Conservation (phyloP, 2,113 vertebrate species). For the Dipodomys spectabilis region DNA sequence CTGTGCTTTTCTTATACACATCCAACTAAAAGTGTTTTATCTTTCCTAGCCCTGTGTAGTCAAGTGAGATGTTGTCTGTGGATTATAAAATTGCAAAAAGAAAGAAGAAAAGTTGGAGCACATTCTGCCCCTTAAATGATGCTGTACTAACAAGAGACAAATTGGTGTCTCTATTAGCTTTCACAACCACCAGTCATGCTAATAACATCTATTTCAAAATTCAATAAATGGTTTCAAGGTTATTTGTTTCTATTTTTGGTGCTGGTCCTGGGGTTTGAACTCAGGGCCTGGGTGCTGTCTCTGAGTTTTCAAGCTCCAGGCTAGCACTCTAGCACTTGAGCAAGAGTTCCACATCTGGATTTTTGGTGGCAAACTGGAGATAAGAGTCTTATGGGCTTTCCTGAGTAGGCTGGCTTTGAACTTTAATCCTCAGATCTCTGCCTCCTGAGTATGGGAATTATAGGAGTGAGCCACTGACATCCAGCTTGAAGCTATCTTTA, state of each 20-base stretch:
- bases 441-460: too few relatives aligned
- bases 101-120: neutral
- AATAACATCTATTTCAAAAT: neutral
- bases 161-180: neutral
- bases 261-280: too few relatives aligned
- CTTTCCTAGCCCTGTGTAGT: neutral
- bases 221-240: neutral
- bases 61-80: neutral
- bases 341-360: too few relatives aligned
- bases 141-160: neutral
- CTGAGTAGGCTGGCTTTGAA: too few relatives aligned
- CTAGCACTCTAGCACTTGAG: too few relatives aligned
- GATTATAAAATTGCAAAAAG: neutral
- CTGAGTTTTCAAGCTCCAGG: too few relatives aligned
- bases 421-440: too few relatives aligned
- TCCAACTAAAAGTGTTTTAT: neutral
- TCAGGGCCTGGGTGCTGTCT: too few relatives aligned
- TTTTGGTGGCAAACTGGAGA: too few relatives aligned
- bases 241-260: too few relatives aligned
- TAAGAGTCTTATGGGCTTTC: too few relatives aligned
- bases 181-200: neutral
- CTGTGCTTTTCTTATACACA: neutral
- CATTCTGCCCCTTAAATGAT: neutral
- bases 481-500: neutral
- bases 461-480: too few relatives aligned